phyloP scores from a whole-genome alignment of 2,888 invertebrate genomes.

The Lasioglossum leucozonium region DNA sequence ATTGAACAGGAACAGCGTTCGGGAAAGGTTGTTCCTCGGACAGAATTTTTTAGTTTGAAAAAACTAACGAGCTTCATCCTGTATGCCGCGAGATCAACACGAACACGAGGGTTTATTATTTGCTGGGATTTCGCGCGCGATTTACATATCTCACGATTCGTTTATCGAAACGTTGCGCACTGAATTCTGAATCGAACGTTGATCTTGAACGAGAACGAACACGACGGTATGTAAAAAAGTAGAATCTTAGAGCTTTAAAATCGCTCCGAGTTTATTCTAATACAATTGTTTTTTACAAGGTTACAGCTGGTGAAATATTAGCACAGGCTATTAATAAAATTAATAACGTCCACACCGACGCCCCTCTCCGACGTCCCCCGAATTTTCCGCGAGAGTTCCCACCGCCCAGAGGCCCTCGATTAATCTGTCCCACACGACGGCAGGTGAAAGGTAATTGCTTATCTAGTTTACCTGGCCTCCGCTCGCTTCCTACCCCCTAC shows the following conservation, averaged over 20 bases:
- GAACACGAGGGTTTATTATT: too few relatives aligned
- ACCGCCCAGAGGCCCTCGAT: not conserved
- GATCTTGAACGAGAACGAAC: too few relatives aligned
- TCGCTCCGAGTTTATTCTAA: too few relatives aligned
- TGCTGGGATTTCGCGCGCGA: too few relatives aligned
- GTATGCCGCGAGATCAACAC: too few relatives aligned
- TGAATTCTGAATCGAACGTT: too few relatives aligned
- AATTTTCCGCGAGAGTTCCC: conserved; percentile 41
- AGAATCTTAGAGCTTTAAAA: too few relatives aligned
- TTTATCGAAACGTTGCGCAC: too few relatives aligned
- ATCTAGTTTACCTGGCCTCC: conserved; percentile 39
- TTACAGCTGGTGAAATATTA: too few relatives aligned
- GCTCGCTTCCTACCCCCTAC: conserved; percentile 4
- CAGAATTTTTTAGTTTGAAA: not conserved
- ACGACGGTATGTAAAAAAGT: too few relatives aligned
- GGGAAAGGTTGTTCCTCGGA: not conserved
- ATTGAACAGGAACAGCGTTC: not conserved
- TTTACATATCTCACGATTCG: too few relatives aligned
- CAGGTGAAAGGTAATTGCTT: conserved; percentile 45
- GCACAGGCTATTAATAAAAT: conserved; percentile 16
- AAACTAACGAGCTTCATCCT: not conserved
- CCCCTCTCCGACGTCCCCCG: not conserved
- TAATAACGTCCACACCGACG: conserved; percentile 14
- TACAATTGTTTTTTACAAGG: too few relatives aligned
- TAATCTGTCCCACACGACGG: conserved; percentile 22